A percentile compares a stretch with the other conserved stretches of the same genome.
Evolutionary conservation across 2,888 invertebrate genomes (phyloP).

Genomic region (Caenorhabditis afra): DNA sequence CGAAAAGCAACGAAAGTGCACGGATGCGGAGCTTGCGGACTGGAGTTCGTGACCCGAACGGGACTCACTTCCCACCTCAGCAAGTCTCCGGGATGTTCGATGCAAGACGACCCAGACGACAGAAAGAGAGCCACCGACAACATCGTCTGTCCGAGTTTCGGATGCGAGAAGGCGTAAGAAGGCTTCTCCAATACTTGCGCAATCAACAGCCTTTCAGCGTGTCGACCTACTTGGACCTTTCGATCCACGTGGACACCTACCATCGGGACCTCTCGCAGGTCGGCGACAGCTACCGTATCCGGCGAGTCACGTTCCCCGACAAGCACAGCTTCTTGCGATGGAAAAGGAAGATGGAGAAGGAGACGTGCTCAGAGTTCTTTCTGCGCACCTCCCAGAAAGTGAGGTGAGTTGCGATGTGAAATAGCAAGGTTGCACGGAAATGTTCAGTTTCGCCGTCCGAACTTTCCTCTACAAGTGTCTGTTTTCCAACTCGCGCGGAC

Average conservation of each 20-base stretch:
- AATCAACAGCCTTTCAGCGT: conserved; percentile 29
- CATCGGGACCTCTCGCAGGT: conserved; percentile 46
- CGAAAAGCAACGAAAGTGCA: conserved; percentile 19
- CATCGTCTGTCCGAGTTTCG: conserved; percentile 54
- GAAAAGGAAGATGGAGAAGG: conserved; percentile 44
- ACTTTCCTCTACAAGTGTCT: conserved; percentile 49
- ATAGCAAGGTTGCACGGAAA: background rate
- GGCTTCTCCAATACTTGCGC: background rate
- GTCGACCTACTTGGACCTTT: conserved; percentile 61
- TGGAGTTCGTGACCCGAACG: conserved; percentile 40
- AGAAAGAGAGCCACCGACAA: background rate
- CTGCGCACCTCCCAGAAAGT: conserved; percentile 55
- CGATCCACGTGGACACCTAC: conserved; percentile 54
- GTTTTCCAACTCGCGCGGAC: conserved; percentile 55
- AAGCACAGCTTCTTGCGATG: conserved; percentile 36
- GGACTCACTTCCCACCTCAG: conserved; percentile 40
- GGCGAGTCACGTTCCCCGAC: conserved; percentile 30
- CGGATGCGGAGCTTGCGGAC: conserved; percentile 41
- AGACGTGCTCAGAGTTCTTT: conserved; percentile 48
- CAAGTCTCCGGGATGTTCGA: conserved; percentile 14
- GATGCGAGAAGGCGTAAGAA: conserved; percentile 35
- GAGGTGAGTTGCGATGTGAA: background rate
- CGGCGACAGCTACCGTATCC: conserved; percentile 24
- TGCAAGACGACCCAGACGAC: background rate
- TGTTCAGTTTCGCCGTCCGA: conserved; percentile 30